Conservation (phyloP, 2,888 invertebrate genomes). For the Hetaerina titia region DNA sequence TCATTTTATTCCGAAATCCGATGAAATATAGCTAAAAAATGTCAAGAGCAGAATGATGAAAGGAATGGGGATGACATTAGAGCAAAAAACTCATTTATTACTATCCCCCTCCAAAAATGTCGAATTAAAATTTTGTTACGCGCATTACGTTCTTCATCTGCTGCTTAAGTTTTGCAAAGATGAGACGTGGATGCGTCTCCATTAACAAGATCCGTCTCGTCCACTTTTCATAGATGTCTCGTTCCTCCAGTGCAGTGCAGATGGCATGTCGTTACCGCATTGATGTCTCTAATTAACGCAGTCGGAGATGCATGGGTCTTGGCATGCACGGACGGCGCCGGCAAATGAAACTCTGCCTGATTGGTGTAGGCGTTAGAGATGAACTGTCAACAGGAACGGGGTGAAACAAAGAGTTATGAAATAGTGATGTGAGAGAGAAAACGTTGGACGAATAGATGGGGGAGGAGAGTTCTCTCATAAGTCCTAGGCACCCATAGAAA, state of each 20-base stretch:
- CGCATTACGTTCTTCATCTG: too few species aligned
- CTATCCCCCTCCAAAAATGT: too few species aligned
- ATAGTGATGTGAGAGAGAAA: not conserved
- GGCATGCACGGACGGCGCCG: not conserved
- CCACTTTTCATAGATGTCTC: not conserved
- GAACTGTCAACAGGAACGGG: not conserved
- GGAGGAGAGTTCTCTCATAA: too few species aligned
- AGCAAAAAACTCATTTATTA: too few species aligned
- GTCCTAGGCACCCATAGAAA: too few species aligned
- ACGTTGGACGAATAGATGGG: too few species aligned
- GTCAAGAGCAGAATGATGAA: too few species aligned
- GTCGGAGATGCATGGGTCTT: not conserved
- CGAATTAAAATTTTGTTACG: too few species aligned
- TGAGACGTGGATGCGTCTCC: not conserved
- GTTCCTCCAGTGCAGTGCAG: not conserved
- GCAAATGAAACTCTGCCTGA: not conserved
- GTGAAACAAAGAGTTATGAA: not conserved
- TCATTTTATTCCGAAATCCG: too few species aligned
- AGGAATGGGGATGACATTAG: too few species aligned
- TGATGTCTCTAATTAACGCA: not conserved
- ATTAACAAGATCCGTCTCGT: not conserved
- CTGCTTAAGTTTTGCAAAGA: not conserved
- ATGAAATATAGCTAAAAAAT: too few species aligned
- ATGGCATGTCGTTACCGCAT: not conserved
- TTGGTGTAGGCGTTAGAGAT: not conserved